A percentile compares a stretch with the other conserved stretches of the same genome.
These are phyloP conservation scores for Spicauda simplicius DNA, from an alignment of 2,888 invertebrate genomes.

Conservation along the genomic window DNA sequence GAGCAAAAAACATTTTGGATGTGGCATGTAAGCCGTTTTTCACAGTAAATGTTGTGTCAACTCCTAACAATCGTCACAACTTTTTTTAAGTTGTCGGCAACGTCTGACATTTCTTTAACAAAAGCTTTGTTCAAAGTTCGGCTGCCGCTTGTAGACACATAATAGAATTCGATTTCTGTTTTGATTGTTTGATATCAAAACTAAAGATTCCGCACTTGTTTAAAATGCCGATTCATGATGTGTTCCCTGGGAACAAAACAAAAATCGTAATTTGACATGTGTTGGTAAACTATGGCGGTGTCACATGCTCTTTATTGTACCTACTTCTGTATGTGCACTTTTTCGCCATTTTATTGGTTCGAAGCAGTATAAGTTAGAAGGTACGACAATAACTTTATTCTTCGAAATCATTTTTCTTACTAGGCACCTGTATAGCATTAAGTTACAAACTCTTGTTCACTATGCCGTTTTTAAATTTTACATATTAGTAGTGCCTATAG, in stretches of 20 bases:
- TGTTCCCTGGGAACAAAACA: conserved; percentile 6
- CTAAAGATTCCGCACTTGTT: conserved; percentile 66
- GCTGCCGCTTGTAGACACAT: conserved; percentile 60
- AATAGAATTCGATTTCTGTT: conserved; percentile 66
- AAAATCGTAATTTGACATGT: neutral
- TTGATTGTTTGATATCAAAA: conserved; percentile 75
- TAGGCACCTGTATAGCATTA: conserved; percentile 2
- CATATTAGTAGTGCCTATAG: too few relatives aligned
- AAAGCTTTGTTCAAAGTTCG: conserved; percentile 69
- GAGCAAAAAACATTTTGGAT: conserved; percentile 46
- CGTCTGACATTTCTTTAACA: conserved; percentile 49
- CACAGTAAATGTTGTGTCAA: conserved; percentile 62
- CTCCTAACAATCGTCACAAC: conserved; percentile 48
- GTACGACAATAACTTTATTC: neutral
- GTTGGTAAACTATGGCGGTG: neutral
- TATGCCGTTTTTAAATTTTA: too few relatives aligned
- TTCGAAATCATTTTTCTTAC: neutral
- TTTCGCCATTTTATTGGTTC: neutral
- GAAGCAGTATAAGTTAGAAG: neutral
- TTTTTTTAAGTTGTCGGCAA: conserved; percentile 61
- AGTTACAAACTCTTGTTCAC: neutral
- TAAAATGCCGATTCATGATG: conserved; percentile 52
- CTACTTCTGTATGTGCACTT: neutral
- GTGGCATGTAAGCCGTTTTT: conserved; percentile 52
- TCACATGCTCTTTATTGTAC: conserved; percentile 4